Evolutionary conservation across 2,797 vertebrate genomes (phyloP), one percentile per base, ranked within the genome.

Genomic region (Notolabrus celidotus): DNA sequence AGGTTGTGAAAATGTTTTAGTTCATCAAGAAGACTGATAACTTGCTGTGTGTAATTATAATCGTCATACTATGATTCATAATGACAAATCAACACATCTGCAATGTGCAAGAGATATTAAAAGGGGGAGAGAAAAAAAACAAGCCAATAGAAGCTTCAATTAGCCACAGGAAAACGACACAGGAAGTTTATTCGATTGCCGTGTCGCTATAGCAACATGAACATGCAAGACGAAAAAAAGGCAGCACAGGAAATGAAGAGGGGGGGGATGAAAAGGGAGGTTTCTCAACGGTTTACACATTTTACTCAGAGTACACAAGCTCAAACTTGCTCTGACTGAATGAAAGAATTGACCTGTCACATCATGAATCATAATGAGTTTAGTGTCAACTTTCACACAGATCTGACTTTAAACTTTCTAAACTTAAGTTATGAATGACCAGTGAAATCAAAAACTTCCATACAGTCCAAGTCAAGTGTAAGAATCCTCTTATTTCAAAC

Each of bases 201-300:
- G 39, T 16, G 58, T 87, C 22, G 23, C 88, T 82, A 87, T 86
- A 61, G 88, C 78, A 94, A 94, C 89, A 65, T 43, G 46, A 61
- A 71, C 67, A 82, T 76, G 59, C 47, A 53, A 52, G 46, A 43
- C 59, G 17, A 69, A 56, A 69, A 63, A 83, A 72, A 49, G 78
- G 69, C n/a, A n/a, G 64, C 52, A 81, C 80, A 88, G 88, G 89
- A 87, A 92, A 89, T 86, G 83, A 87, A 72, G 72, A 49, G 84
- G 66, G 80, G 79, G 71, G 84, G 84, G 67, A 71, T 62, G 38
- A 65, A 69, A 64, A 58, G 41, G 47, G 71, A 58, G 34, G 46
- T 71, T 81, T 81, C 50, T 73, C 42, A 78, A 82, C 67, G 16
- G 71, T 78, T 85, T 43, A 74, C 64, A 79, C 63, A 68, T 74